Evolutionary conservation across 2,113 vertebrate genomes (phyloP).

Genomic region (human): GRCh38 chr1:154537001-154537500

Average conservation of each 20-base stretch:
- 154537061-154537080: not conserved
- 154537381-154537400: not conserved
- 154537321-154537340: fast-evolving
- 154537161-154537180: not conserved
- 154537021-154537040: not conserved
- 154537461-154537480: not conserved
- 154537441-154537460: not conserved
- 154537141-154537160: not conserved
- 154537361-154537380: not conserved
- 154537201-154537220: too few species aligned
- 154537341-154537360: not conserved
- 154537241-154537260: too few species aligned
- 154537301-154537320: not conserved
- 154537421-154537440: not conserved
- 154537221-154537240: not conserved
- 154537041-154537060: too few species aligned
- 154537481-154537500: not conserved
- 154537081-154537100: too few species aligned
- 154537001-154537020: not conserved
- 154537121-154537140: not conserved
- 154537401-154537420: not conserved
- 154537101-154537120: fast-evolving
- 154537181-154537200: too few species aligned
- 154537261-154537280: not conserved
- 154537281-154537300: not conserved